Evolutionary conservation across 2,113 vertebrate genomes (phyloP), one percentile per base, ranked within the genome.

Genomic region (Maccullochella peelii): DNA sequence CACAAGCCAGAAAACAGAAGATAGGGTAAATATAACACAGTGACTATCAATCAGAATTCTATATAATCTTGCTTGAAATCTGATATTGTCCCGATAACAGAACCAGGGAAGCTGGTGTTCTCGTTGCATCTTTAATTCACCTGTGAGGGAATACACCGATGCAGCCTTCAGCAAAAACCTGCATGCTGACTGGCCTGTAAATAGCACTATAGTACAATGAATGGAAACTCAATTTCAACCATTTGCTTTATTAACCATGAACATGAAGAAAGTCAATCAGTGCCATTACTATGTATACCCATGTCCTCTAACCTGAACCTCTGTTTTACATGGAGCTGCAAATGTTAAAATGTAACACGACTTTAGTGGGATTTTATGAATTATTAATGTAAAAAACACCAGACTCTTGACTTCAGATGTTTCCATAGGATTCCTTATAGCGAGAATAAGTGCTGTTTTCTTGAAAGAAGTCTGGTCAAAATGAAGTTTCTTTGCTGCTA

Each of bases 271-370:
- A 89, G 88, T 91, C 77, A 91, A 87, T 92, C 86, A 89, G 86
- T 89, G 80, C 74, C 90, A 89, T 94, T 91, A 92, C 86, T 92
- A 94, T 94, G 92, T 93, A 36, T 70, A 47, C 71, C 66, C 91
- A 91, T 90, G 92, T 93, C 87, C 77, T 47, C 80, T 74, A 62
- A 89, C 75, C 68, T 80, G 82, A 85, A 86, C 80, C 84, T 81
- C 52, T 25, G 73, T 66, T 83, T 84, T 59, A 89, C 88, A 75
- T 73, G 61, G 68, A 86, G 67, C 54, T 38, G 71, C 81, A 73
- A 82, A 82, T 87, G 92, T 95, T 95, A 91, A 92, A 93, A 69
- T 91, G 90, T 95, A 92, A 93, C 91, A 79, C 27, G 1, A 25
- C 84, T 57, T 80, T 52, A 49, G 88, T 1, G 8, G n/a, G 7